These are phyloP conservation scores for Hycleus phaleratus DNA, from an alignment of 1,140 invertebrate genomes.

Conservation along the genomic window DNA sequence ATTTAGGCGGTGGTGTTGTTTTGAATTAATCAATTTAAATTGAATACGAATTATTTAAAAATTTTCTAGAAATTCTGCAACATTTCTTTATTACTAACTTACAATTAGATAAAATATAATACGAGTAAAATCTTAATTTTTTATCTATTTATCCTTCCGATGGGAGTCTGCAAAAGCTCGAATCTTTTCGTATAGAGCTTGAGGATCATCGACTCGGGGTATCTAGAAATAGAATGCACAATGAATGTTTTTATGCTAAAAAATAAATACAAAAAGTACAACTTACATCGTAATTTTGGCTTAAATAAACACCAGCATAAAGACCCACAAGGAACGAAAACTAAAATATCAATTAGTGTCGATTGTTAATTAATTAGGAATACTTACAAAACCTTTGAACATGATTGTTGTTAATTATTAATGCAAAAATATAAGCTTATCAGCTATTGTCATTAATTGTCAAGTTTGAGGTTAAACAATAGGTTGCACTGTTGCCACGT, in stretches of 20 bases:
- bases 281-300: constrained; percentile 74
- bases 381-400: constrained; percentile 35
- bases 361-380: background rate
- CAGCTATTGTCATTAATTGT: background rate
- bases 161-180: constrained; percentile 61
- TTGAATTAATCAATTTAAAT: constrained; percentile 46
- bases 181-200: constrained; percentile 56
- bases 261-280: background rate
- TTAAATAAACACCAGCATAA: constrained; percentile 71
- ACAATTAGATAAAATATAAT: constrained; percentile 1
- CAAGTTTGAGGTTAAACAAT: too few relatives aligned
- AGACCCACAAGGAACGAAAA: constrained; percentile 65
- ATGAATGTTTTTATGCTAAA: constrained; percentile 8
- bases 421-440: background rate
- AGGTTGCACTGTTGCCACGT: too few relatives aligned
- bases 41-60: constrained; percentile 9
- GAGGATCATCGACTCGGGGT: constrained; percentile 72
- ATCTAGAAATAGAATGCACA: constrained; percentile 51
- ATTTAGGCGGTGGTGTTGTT: constrained; percentile 75
- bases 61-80: background rate
- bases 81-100: background rate
- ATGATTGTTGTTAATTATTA: constrained; percentile 14
- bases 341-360: constrained; percentile 29
- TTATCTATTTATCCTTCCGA: constrained; percentile 45
- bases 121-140: constrained; percentile 13